Conservation (phyloP, 2,113 vertebrate genomes). For the Bostrychus sinensis region DNA sequence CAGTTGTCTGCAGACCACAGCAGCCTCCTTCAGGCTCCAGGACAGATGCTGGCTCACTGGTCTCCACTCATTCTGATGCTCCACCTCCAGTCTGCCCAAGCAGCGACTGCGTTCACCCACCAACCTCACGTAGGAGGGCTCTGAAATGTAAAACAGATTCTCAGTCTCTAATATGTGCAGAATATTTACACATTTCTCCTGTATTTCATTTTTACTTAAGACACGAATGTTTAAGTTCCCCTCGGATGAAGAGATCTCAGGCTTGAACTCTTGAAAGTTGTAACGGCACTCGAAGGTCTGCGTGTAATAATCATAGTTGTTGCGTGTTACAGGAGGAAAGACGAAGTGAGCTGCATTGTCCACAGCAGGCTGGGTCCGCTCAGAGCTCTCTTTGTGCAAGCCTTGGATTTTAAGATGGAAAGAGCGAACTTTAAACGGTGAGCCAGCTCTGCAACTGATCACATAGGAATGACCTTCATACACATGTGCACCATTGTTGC, state of each 20-base stretch:
- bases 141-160: no score
- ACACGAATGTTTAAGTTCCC: background rate
- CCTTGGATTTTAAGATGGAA: background rate
- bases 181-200: no score
- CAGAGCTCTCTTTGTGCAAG: background rate
- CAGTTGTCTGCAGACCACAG: slow-evolving; percentile 35
- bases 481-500: background rate
- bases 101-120: background rate
- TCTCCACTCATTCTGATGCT: slow-evolving; percentile 1
- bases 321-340: no score
- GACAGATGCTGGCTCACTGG: slow-evolving; percentile 2
- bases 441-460: background rate
- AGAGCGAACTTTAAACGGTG: background rate
- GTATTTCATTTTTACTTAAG: background rate
- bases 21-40: slow-evolving; percentile 23
- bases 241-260: background rate
- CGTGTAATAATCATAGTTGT: no score
- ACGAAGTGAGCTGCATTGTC: background rate
- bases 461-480: background rate
- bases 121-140: background rate
- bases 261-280: background rate
- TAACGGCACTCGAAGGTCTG: background rate
- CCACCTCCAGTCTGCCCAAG: slow-evolving; percentile 17
- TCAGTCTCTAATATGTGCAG: no score
- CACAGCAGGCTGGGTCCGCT: background rate